Conservation (phyloP, 2,797 vertebrate genomes). For the Nyctalus aviator region DNA sequence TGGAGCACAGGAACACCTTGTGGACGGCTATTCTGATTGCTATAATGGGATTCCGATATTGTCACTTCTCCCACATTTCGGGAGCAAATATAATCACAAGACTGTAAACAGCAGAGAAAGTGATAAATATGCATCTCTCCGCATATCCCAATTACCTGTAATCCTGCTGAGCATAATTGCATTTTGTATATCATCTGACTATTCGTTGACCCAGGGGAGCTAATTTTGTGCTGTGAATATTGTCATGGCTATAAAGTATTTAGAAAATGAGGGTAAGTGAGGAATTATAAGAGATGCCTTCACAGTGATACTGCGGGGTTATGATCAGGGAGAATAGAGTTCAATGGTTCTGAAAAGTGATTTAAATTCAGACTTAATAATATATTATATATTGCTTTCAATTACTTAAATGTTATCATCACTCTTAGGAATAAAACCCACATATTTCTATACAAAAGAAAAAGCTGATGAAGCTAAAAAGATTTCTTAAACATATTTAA, state of each 20-base stretch:
- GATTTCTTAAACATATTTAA: slow-evolving; percentile 15
- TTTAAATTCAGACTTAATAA: background rate
- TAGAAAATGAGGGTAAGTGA: background rate
- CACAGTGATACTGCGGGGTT: background rate
- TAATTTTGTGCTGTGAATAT: background rate
- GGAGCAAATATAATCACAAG: slow-evolving; percentile 39
- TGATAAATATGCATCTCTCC: slow-evolving; percentile 35
- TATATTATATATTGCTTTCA: background rate
- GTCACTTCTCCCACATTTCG: slow-evolving; percentile 39
- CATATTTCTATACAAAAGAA: background rate
- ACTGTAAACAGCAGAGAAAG: slow-evolving; percentile 48
- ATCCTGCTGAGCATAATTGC: slow-evolving; percentile 60
- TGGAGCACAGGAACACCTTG: background rate
- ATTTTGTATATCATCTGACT: slow-evolving; percentile 47
- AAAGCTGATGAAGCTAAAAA: slow-evolving; percentile 17
- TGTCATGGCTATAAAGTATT: background rate
- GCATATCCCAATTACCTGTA: slow-evolving; percentile 59
- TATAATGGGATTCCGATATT: background rate
- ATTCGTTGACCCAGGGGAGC: slow-evolving; percentile 7
- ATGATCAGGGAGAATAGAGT: background rate
- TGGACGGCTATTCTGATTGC: slow-evolving; percentile 1
- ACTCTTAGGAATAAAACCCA: background rate
- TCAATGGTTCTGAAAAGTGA: background rate
- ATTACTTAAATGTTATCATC: background rate
- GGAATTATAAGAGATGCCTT: background rate